These are phyloP conservation scores for Tetragonula clypearis DNA, from an alignment of 1,140 invertebrate species.

Conservation along the genomic window DNA sequence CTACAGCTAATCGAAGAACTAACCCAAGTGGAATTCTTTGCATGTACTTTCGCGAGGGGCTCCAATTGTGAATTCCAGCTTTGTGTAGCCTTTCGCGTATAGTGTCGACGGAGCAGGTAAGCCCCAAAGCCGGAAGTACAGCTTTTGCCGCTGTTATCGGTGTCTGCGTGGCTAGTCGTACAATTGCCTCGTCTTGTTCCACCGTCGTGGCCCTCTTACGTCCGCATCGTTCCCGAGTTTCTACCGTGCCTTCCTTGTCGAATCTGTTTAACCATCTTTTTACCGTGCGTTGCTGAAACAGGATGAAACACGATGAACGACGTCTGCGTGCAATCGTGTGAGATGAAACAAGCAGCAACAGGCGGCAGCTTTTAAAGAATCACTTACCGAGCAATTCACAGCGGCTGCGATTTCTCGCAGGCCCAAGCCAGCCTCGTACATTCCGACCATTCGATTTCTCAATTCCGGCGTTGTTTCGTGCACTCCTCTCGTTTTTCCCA, in stretches of 20 bases:
- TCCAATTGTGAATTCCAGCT: constrained; percentile 81
- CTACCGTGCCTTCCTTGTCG: constrained; percentile 79
- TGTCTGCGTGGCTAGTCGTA: constrained; percentile 77
- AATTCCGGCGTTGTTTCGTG: constrained; percentile 80
- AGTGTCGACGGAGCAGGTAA: constrained; percentile 79
- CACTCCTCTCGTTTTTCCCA: constrained; percentile 80
- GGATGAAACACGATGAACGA: background rate
- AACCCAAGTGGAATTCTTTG: constrained; percentile 78
- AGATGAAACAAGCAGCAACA: background rate
- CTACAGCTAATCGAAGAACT: constrained; percentile 12
- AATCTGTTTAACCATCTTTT: constrained; percentile 81
- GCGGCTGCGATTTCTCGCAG: constrained; percentile 78
- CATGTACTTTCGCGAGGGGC: constrained; percentile 79
- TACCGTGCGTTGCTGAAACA: constrained; percentile 79
- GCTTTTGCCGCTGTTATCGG: constrained; percentile 80
- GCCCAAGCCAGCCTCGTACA: constrained; percentile 80
- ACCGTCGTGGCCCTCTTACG: constrained; percentile 79
- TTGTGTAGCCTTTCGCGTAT: constrained; percentile 79
- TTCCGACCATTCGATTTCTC: constrained; percentile 80
- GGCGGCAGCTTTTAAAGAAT: background rate
- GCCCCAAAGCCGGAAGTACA: constrained; percentile 78
- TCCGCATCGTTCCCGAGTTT: constrained; percentile 79
- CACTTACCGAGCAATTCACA: constrained; percentile 78
- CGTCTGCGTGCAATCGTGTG: background rate
- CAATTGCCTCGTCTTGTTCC: constrained; percentile 79